Evolutionary conservation across 92 coral and sea anemone species (phyloP), one percentile per base, ranked within the genome.

Genomic region (Phenganax stokvisi): DNA sequence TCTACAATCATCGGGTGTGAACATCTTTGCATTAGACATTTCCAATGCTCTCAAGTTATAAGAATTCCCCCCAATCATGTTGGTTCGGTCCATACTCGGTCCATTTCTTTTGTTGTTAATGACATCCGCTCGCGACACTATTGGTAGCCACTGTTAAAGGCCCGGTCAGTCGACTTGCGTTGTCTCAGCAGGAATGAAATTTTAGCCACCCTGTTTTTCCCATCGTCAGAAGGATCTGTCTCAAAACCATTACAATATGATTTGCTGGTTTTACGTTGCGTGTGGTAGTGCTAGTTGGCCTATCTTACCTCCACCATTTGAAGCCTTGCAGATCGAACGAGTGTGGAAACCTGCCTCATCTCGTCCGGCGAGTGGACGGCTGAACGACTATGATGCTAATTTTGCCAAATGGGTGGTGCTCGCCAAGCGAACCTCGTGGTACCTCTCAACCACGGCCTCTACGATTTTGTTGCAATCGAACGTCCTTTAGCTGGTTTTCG

Each of bases 171-270:
- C 37, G 81, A 83, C 57, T 74, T 82, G 15, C 7, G 57, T 8
- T 8, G 27, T 17, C 30, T 83, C 54, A 74, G 86, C 9, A 20
- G 37, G 57, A 74, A 83, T 59, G 74, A 82, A 15, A 62, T 27
- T 59, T 74, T 27, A 28, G 66, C 16, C 30, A 51, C 31, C 56
- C 47, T 83, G 28, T 77, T 83, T 28, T 83, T 74, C 82, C 86
- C n/a, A n/a, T n/a, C n/a, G n/a, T n/a, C n/a, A n/a, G n/a, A n/a
- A n/a, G n/a, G n/a, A n/a, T n/a, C n/a, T 87, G 31, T 53, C 65
- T 77, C 84, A 3, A 59, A 79, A 15, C 69, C 62, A n/a, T 77
- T 84, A 61, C 88, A 84, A 59, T 89, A 87, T 87, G 92, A 89
- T 68, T 86, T 89, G 56, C 74, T 65, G 80, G 92, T n/a, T n/a